Evolutionary conservation across 2,113 vertebrate genomes (phyloP).

Genomic region (Seriola quinqueradiata): DNA sequence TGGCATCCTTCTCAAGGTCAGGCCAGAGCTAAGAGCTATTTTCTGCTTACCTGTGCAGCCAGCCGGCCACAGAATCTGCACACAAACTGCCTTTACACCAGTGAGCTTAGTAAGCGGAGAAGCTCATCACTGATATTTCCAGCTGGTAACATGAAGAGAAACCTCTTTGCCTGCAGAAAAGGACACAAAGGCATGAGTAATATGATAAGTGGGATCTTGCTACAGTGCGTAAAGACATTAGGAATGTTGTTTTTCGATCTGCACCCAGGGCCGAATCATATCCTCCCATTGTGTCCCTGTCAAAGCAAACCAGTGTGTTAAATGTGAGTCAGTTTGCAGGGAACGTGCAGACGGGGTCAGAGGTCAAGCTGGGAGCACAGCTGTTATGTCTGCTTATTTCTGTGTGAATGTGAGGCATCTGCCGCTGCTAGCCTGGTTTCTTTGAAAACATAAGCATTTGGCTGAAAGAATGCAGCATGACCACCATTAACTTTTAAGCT

Average conservation of each 20-base stretch:
- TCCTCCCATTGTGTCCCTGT: slow-evolving; percentile 67
- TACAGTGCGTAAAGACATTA: slow-evolving; percentile 65
- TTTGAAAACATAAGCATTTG: slow-evolving; percentile 21
- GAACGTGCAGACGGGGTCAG: slow-evolving; percentile 43
- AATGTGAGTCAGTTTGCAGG: slow-evolving; percentile 48
- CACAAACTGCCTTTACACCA: slow-evolving; percentile 72
- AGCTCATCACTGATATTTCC: slow-evolving; percentile 76
- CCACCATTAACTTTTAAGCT: slow-evolving; percentile 46
- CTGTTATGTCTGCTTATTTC: slow-evolving; percentile 60
- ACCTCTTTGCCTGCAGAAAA: slow-evolving; percentile 74
- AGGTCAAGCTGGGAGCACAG: slow-evolving; percentile 62
- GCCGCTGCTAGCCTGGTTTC: slow-evolving; percentile 13
- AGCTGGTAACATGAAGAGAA: slow-evolving; percentile 78
- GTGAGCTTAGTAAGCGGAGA: slow-evolving; percentile 72
- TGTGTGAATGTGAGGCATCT: slow-evolving; percentile 29
- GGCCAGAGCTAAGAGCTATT: slow-evolving; percentile 77
- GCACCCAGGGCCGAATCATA: slow-evolving; percentile 56
- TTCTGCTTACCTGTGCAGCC: slow-evolving; percentile 84
- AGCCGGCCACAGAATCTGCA: slow-evolving; percentile 73
- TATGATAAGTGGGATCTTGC: slow-evolving; percentile 65
- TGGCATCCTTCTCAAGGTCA: slow-evolving; percentile 81
- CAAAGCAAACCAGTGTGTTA: slow-evolving; percentile 57
- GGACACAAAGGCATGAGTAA: slow-evolving; percentile 76
- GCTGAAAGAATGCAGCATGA: slow-evolving; percentile 39
- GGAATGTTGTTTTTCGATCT: slow-evolving; percentile 66